A percentile compares a stretch with the other conserved stretches of the same genome.
Conservation (phyloP, 2,888 invertebrate species). For the Anodontia alba region DNA sequence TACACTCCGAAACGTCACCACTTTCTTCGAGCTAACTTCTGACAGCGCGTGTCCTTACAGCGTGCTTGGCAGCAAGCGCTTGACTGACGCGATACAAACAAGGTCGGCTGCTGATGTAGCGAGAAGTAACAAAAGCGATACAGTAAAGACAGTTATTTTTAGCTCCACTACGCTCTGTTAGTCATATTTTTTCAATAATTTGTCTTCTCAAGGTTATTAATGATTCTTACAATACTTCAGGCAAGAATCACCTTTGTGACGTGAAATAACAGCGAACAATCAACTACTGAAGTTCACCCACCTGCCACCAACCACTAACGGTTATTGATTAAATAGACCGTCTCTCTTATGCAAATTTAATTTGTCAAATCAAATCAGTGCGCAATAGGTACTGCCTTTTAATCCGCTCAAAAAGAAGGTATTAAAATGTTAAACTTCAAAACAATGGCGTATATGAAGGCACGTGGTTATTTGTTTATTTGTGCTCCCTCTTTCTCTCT, state of each 20-base stretch:
- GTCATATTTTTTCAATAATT: not conserved
- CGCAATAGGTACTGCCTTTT: too few relatives aligned
- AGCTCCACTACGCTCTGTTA: conserved; percentile 6
- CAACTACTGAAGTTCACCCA: not conserved
- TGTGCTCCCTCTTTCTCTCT: too few relatives aligned
- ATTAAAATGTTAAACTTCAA: too few relatives aligned
- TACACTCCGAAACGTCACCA: not conserved
- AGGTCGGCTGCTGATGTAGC: not conserved
- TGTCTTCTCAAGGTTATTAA: not conserved
- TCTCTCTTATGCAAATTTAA: not conserved
- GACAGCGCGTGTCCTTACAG: too few relatives aligned
- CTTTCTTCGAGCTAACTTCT: not conserved
- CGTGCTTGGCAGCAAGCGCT: conserved; percentile 5
- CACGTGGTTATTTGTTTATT: too few relatives aligned
- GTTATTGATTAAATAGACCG: not conserved
- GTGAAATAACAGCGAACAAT: not conserved
- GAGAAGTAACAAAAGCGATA: not conserved
- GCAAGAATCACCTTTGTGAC: not conserved
- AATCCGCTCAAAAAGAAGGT: too few relatives aligned
- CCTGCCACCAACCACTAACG: conserved; percentile 9
- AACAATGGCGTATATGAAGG: too few relatives aligned
- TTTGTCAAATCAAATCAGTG: too few relatives aligned
- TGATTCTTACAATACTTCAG: not conserved
- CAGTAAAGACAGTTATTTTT: not conserved
- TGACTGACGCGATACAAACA: conserved; percentile 16